Conservation (phyloP, 92 coral and sea anemone species). For the Blastomussa wellsi region DNA sequence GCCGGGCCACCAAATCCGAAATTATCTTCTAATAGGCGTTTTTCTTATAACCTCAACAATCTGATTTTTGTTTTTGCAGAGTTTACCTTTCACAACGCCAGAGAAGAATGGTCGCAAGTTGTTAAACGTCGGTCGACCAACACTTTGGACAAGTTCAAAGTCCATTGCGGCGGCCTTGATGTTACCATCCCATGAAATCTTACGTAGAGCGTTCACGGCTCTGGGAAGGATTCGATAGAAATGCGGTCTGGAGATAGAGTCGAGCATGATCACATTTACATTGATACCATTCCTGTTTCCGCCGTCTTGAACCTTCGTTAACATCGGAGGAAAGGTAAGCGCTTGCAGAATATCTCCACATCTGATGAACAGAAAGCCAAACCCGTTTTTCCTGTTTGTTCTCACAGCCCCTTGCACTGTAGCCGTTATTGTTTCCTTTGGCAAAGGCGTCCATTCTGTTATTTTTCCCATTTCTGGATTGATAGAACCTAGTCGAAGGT, state of each 20-base stretch:
- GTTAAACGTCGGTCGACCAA: slow-evolving; percentile 75
- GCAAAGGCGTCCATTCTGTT: neutral
- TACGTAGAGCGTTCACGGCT: slow-evolving; percentile 59
- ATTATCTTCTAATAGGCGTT: no score
- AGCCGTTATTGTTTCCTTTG: neutral
- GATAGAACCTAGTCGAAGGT: neutral
- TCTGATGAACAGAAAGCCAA: neutral
- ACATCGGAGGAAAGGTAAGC: slow-evolving; percentile 2
- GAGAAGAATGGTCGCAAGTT: slow-evolving; percentile 74
- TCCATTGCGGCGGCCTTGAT: slow-evolving; percentile 62
- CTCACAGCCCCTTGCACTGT: neutral
- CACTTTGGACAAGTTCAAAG: slow-evolving; percentile 68
- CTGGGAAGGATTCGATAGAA: slow-evolving; percentile 66
- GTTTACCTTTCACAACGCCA: slow-evolving; percentile 62
- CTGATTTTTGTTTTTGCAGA: neutral
- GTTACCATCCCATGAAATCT: slow-evolving; percentile 37
- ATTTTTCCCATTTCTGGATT: slow-evolving; percentile 11
- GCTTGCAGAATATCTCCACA: neutral
- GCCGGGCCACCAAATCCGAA: no score
- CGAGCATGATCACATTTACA: slow-evolving; percentile 43
- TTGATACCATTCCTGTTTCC: neutral
- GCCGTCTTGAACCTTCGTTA: neutral
- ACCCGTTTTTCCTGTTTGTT: neutral
- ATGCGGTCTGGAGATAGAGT: slow-evolving; percentile 72
- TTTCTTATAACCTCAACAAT: no score